phyloP scores from a whole-genome alignment of 2,888 invertebrate species.

The Tortricodes alternella region DNA sequence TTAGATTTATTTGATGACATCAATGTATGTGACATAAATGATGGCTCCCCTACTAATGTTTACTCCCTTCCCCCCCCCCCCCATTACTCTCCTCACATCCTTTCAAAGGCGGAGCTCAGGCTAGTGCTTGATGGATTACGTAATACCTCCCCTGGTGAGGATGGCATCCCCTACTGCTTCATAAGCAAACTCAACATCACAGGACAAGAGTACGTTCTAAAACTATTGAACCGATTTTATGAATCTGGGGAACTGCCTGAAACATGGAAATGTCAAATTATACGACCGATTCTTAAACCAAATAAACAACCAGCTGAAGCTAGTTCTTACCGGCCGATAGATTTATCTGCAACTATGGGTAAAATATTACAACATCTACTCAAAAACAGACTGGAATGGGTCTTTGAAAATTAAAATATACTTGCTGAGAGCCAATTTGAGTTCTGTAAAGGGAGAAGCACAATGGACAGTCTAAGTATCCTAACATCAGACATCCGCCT shows the following conservation, averaged over 20 bases:
- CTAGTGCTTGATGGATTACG: not conserved
- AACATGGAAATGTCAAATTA: not conserved
- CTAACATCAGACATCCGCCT: constrained; percentile 18
- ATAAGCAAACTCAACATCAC: too few relatives aligned
- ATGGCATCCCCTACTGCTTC: too few relatives aligned
- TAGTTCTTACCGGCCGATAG: not conserved
- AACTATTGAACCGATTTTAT: too few relatives aligned
- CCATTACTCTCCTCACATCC: not conserved
- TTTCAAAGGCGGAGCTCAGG: not conserved
- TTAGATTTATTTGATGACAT: not conserved
- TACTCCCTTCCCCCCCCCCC: not conserved
- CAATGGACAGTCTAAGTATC: constrained; percentile 33
- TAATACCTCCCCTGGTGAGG: too few relatives aligned
- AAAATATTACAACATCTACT: constrained; percentile 7
- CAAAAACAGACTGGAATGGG: constrained; percentile 16
- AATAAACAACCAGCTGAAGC: not conserved
- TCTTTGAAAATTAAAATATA: constrained; percentile 9
- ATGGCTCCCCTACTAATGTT: not conserved
- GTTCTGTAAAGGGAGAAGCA: constrained; percentile 7
- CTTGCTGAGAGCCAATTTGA: not conserved
- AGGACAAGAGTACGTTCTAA: too few relatives aligned
- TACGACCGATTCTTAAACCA: not conserved
- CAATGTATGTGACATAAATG: not conserved
- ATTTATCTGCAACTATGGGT: not conserved
- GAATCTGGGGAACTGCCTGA: too few relatives aligned